phyloP scores from a whole-genome alignment of 2,888 invertebrate genomes.

The Cephus nigrinus region DNA sequence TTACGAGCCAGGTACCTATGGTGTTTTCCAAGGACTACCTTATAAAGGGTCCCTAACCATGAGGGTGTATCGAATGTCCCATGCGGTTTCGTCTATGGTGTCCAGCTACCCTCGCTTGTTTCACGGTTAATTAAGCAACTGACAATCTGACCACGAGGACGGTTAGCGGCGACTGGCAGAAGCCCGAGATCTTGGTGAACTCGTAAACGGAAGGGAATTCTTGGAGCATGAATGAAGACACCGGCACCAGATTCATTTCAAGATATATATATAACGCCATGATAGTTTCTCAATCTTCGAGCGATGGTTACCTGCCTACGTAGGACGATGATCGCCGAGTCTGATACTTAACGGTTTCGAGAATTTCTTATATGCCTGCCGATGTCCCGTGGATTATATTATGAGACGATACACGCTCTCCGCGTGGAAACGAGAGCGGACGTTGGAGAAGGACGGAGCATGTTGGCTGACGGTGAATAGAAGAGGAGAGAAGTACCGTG shows the following conservation, averaged over 20 bases:
- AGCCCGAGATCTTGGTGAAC: slow-evolving; percentile 42
- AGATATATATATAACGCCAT: slow-evolving; percentile 1
- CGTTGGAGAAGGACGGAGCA: slow-evolving; percentile 21
- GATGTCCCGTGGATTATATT: not conserved
- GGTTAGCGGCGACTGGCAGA: slow-evolving; percentile 48
- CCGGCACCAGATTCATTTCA: slow-evolving; percentile 8
- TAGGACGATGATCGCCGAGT: not conserved
- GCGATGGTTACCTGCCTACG: not conserved
- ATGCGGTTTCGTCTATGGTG: slow-evolving; percentile 60
- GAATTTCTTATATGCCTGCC: not conserved
- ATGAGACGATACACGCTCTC: not conserved
- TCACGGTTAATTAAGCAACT: slow-evolving; percentile 66
- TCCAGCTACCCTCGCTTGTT: slow-evolving; percentile 64
- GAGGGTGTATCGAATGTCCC: slow-evolving; percentile 65
- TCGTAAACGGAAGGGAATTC: slow-evolving; percentile 57
- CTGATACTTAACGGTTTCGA: slow-evolving; percentile 10
- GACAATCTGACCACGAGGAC: slow-evolving; percentile 64
- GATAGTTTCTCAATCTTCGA: not conserved
- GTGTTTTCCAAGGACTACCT: slow-evolving; percentile 48
- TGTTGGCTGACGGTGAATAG: not conserved
- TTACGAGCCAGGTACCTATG: slow-evolving; percentile 48
- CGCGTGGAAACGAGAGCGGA: not conserved
- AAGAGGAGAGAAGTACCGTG: not conserved
- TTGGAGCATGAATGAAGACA: slow-evolving; percentile 58
- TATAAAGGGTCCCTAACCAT: slow-evolving; percentile 26